Evolutionary conservation across 2,113 vertebrate genomes (phyloP).

Genomic region (Oreochromis aureus): DNA sequence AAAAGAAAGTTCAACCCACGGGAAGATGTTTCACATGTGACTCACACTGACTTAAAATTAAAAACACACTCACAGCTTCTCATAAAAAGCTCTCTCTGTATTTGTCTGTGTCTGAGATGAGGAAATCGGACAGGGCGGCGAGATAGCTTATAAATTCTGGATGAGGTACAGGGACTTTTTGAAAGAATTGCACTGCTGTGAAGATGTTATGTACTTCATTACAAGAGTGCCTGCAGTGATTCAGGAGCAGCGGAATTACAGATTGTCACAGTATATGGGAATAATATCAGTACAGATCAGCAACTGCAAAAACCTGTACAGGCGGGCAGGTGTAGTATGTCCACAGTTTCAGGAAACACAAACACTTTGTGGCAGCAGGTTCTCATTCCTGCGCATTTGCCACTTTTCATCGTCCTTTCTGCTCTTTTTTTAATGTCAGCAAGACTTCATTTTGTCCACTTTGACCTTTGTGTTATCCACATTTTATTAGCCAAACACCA

Average conservation of each 20-base stretch:
- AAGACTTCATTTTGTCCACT: not conserved
- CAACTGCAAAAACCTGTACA: not conserved
- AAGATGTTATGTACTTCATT: not conserved
- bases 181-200: constrained; percentile 8
- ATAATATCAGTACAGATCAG: not conserved
- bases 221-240: not conserved
- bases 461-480: not conserved
- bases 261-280: not conserved
- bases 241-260: not conserved
- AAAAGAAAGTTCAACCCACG: not conserved
- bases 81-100: not conserved
- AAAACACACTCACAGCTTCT: not conserved
- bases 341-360: not conserved
- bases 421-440: not conserved
- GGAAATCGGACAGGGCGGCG: not conserved
- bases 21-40: not conserved
- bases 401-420: not conserved
- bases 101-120: not conserved
- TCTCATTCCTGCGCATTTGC: not conserved
- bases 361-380: not conserved
- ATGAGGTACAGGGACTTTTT: constrained; percentile 15
- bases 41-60: not conserved
- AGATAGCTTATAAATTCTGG: constrained; percentile 26
- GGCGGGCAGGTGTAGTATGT: rapidly evolving
- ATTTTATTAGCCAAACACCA: not conserved